Evolutionary conservation across 2,888 invertebrate species (phyloP).

Genomic region (Aquatica leii): DNA sequence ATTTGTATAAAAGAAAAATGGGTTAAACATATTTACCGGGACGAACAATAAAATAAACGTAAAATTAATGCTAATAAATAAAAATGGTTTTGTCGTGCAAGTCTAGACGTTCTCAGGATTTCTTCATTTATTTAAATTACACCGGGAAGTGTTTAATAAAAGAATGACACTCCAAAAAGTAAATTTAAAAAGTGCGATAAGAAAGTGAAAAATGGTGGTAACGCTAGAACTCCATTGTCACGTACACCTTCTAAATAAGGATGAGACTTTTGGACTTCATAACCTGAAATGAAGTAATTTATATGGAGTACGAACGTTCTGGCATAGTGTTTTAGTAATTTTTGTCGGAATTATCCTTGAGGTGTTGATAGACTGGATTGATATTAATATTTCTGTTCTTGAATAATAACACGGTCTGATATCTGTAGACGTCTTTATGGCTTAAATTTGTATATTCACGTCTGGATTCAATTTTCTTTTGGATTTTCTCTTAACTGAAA

Average conservation of each 20-base stretch:
- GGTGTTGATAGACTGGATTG: slow-evolving; percentile 21
- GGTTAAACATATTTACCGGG: no score
- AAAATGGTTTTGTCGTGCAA: not conserved
- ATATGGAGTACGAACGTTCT: slow-evolving; percentile 22
- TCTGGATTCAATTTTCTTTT: not conserved
- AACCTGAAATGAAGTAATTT: slow-evolving; percentile 29
- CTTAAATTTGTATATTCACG: slow-evolving; percentile 4
- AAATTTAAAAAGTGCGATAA: slow-evolving; percentile 24
- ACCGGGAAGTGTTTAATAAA: slow-evolving; percentile 28
- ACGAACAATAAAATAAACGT: no score
- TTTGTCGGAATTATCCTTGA: slow-evolving; percentile 13
- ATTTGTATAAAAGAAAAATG: no score
- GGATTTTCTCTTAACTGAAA: not conserved
- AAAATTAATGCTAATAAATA: slow-evolving; percentile 5
- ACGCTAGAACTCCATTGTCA: slow-evolving; percentile 21
- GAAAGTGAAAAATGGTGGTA: slow-evolving; percentile 27
- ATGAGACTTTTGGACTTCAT: slow-evolving; percentile 23
- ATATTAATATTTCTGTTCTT: slow-evolving; percentile 23
- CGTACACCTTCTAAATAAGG: slow-evolving; percentile 29
- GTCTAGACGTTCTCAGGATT: slow-evolving; percentile 14
- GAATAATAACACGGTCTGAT: not conserved
- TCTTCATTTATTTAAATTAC: slow-evolving; percentile 26
- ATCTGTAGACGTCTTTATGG: slow-evolving; percentile 14
- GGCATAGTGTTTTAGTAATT: slow-evolving; percentile 23
- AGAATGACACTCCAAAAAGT: slow-evolving; percentile 17